Conservation (phyloP, 2,797 vertebrate genomes). For the Thamnophis elegans region DNA sequence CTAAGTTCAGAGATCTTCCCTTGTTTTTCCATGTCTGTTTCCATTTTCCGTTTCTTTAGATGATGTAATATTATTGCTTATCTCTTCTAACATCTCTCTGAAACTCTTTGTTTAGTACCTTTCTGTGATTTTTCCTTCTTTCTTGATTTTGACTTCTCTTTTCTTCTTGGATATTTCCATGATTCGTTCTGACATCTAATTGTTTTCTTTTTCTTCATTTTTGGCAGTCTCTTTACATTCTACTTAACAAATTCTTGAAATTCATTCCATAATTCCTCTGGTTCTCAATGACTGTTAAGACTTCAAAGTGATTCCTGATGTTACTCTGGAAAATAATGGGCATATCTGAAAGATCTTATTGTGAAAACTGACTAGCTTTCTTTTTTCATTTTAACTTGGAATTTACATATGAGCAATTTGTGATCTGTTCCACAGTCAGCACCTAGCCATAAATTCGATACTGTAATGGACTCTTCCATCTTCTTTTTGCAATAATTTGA, state of each 20-base stretch:
- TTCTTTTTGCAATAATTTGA: neutral
- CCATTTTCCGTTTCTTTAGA: neutral
- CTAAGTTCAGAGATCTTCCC: neutral
- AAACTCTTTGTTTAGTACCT: neutral
- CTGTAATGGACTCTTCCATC: neutral
- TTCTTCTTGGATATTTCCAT: neutral
- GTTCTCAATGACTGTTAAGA: neutral
- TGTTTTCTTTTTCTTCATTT: neutral
- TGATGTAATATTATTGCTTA: neutral
- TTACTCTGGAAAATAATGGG: neutral
- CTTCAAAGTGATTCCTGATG: neutral
- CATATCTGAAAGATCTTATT: neutral
- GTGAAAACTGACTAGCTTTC: neutral
- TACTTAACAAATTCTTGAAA: neutral
- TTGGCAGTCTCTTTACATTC: neutral
- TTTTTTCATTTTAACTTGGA: neutral
- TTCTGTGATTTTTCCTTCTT: neutral
- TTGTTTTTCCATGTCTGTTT: neutral
- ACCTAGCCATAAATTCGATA: neutral
- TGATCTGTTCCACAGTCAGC: neutral
- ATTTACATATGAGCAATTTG: neutral
- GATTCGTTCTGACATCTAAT: neutral
- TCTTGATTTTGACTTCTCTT: neutral
- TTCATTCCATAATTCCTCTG: neutral
- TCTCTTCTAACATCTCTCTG: neutral